Evolutionary conservation across 2,797 vertebrate genomes (phyloP), one percentile per base, ranked within the genome.

Genomic region (Urocyon cinereoargenteus): DNA sequence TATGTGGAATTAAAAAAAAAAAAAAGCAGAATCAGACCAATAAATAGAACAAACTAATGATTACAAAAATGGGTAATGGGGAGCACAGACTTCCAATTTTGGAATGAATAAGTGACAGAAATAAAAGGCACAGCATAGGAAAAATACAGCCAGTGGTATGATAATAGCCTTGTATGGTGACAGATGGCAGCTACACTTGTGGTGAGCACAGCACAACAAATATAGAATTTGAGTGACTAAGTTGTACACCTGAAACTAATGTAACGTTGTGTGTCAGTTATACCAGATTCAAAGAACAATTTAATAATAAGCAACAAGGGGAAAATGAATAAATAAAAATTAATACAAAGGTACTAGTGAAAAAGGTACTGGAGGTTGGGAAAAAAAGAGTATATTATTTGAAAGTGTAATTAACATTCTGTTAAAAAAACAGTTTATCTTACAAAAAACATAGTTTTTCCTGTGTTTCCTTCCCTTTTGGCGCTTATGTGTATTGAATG

Each of bases 281-380:
- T 28, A 49, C 14, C 40, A 73, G 24, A 73, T 45, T 45, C 40
- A 73, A 45, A 73, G 34, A 40, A 73, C 40, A 28, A 45, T 73
- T 73, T 45, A 75, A 73, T 45, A 45, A 26, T 49, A 75, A 68
- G 11, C 66, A 34, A 28, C 18, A 75, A 75, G 14, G 14, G 72
- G 72, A 40, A 18, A 49, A 36, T 45, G 40, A 72, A 72, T 24
- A 72, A 22, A 24, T 11, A 26, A 45, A 24, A 75, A 75, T 96
- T 55, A 77, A 92, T 64, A 55, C 79, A 61, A 40, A 95, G 21
- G 31, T 53, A 68, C 18, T 90, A 88, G 55, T 96, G 28, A 55
- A 96, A 96, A 93, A 97, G n/a, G 12, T 82, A 79, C 40, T 77
- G 26, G 59, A 90, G 40, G 34, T 62, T 72, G 9, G 91, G 22